phyloP scores from a whole-genome alignment of 2,888 invertebrate species.

The Ormyrus rosae region DNA sequence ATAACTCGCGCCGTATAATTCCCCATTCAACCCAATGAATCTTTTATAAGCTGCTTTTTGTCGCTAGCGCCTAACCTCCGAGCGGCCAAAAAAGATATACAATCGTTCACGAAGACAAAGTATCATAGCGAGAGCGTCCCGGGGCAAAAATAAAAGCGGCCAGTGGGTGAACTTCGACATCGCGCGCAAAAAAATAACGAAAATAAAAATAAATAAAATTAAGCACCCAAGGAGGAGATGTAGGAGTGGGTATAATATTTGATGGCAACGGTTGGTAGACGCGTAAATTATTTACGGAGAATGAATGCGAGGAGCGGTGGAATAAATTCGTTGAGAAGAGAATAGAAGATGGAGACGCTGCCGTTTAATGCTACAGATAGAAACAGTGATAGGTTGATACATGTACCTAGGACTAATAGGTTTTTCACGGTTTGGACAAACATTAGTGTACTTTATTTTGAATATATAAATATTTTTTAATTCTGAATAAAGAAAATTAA shows the following conservation, averaged over 20 bases:
- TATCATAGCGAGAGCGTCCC: slow-evolving; percentile 12
- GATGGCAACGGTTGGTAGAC: slow-evolving; percentile 55
- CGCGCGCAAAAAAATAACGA: background rate
- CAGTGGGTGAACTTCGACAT: background rate
- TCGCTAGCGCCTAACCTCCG: background rate
- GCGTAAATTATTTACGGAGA: slow-evolving; percentile 59
- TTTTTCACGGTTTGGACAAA: slow-evolving; percentile 9
- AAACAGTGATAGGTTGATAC: slow-evolving; percentile 15
- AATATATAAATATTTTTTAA: too few relatives aligned
- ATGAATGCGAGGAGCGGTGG: slow-evolving; percentile 45
- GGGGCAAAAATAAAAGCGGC: background rate
- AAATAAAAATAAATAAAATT: slow-evolving; percentile 15
- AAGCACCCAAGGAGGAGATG: background rate
- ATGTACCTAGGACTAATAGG: slow-evolving; percentile 39
- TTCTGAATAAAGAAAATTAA: too few relatives aligned
- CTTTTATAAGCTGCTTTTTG: slow-evolving; percentile 46
- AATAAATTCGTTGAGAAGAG: slow-evolving; percentile 60
- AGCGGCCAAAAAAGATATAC: slow-evolving; percentile 16
- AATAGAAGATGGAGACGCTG: too few relatives aligned
- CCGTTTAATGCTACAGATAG: too few relatives aligned
- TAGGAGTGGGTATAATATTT: slow-evolving; percentile 50
- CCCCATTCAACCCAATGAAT: slow-evolving; percentile 37
- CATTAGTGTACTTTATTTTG: too few relatives aligned
- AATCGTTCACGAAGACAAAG: slow-evolving; percentile 36
- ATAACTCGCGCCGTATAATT: slow-evolving; percentile 17